Evolutionary conservation across 1,140 invertebrate genomes (phyloP).

Genomic region (Tetraneura akinire): DNA sequence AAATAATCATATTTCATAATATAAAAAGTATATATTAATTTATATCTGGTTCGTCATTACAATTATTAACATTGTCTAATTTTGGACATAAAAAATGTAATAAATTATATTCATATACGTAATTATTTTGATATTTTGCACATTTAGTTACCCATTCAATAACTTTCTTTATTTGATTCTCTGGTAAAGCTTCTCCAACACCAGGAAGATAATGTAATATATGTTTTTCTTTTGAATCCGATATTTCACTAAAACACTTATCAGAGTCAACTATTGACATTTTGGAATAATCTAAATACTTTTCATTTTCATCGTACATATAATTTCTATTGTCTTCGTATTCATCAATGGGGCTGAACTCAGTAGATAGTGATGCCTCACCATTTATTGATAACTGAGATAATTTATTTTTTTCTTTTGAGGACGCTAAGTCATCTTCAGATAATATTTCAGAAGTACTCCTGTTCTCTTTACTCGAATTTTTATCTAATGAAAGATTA

Average conservation of each 20-base stretch:
- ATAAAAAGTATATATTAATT: no score
- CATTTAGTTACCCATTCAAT: conserved; percentile 17
- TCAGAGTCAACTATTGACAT: not conserved
- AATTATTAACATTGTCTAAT: not conserved
- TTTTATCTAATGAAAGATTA: not conserved
- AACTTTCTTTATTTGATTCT: not conserved
- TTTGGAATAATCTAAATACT: not conserved
- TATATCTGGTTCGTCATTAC: no score
- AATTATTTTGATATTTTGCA: conserved; percentile 7
- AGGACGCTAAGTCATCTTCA: not conserved
- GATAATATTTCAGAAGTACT: not conserved
- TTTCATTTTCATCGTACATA: not conserved
- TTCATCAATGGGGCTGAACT: not conserved
- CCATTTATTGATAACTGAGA: no score
- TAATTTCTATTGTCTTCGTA: not conserved
- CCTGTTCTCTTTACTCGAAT: not conserved
- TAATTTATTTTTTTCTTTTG: not conserved
- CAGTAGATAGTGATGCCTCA: not conserved
- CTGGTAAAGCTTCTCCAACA: not conserved
- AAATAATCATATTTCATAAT: no score
- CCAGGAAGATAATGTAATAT: not conserved
- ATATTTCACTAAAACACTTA: not conserved
- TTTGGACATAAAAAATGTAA: conserved; percentile 16
- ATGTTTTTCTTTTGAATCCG: not conserved
- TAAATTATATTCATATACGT: conserved; percentile 7